These are phyloP conservation scores for Nyctibius grandis DNA, from an alignment of 2,797 vertebrate genomes.

Conservation along the genomic window DNA sequence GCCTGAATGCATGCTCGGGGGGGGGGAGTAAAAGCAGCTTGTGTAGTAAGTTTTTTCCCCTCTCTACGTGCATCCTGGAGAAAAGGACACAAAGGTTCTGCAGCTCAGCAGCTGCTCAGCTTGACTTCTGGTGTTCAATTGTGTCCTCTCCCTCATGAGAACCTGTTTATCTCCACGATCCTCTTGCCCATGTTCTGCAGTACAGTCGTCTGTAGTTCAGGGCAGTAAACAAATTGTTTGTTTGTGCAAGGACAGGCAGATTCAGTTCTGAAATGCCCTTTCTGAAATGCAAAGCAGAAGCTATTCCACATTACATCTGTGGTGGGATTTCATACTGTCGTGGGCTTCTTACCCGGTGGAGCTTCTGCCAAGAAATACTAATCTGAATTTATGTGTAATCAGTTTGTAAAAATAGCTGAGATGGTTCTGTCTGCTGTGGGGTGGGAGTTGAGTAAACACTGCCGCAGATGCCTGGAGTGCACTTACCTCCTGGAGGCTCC, in stretches of 20 bases:
- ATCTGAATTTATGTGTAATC: background rate
- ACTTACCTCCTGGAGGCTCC: background rate
- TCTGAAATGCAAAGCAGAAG: background rate
- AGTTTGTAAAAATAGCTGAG: background rate
- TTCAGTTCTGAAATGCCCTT: background rate
- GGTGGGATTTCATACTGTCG: background rate
- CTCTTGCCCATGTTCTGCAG: background rate
- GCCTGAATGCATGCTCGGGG: background rate
- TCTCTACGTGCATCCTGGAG: background rate
- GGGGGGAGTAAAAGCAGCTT: background rate
- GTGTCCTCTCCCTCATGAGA: background rate
- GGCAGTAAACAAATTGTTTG: background rate
- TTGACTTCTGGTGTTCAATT: background rate
- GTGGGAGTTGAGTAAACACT: background rate
- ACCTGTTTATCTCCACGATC: background rate
- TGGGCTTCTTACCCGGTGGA: background rate
- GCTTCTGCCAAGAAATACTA: background rate
- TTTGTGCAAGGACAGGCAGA: background rate
- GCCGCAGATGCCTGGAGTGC: background rate
- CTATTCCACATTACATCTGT: background rate
- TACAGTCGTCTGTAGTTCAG: background rate
- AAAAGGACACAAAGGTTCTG: background rate
- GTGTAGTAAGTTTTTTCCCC: background rate
- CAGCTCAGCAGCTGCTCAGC: background rate
- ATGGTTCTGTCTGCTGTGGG: background rate